Evolutionary conservation across 1,140 invertebrate species (phyloP).

Genomic region (Atta colombica): DNA sequence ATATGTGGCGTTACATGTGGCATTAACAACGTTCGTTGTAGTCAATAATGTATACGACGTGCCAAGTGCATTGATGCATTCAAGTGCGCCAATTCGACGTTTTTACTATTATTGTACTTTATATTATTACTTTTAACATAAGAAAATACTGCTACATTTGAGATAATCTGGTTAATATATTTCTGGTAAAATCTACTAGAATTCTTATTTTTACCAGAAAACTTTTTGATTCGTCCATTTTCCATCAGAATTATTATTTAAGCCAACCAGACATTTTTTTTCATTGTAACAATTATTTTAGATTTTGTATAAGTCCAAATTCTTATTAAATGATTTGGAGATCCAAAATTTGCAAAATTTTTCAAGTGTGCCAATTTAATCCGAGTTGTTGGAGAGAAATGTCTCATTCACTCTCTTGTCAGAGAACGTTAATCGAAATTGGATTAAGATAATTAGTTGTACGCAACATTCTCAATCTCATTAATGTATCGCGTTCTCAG

Average conservation of each 20-base stretch:
- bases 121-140: background rate
- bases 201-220: too few relatives aligned
- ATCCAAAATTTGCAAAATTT: background rate
- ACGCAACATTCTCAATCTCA: slow-evolving; percentile 15
- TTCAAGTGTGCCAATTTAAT: background rate
- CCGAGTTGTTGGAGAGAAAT: background rate
- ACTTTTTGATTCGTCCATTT: too few relatives aligned
- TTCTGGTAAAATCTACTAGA: too few relatives aligned
- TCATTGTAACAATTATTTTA: background rate
- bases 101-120: background rate
- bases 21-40: slow-evolving; percentile 70
- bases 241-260: too few relatives aligned
- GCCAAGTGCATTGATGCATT: slow-evolving; percentile 25
- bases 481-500: slow-evolving; percentile 48
- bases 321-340: background rate
- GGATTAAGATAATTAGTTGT: slow-evolving; percentile 38
- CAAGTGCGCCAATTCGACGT: background rate
- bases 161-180: too few relatives aligned
- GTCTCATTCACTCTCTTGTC: background rate
- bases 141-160: background rate
- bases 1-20: slow-evolving; percentile 67
- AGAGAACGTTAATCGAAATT: background rate
- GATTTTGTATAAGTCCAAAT: background rate
- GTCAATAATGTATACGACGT: slow-evolving; percentile 49
- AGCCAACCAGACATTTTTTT: too few relatives aligned